Percentiles rank a stretch among this genome's conserved stretches.
These are phyloP conservation scores for Leptinotarsa texana DNA, from an alignment of 1,140 invertebrate genomes.

Conservation along the genomic window DNA sequence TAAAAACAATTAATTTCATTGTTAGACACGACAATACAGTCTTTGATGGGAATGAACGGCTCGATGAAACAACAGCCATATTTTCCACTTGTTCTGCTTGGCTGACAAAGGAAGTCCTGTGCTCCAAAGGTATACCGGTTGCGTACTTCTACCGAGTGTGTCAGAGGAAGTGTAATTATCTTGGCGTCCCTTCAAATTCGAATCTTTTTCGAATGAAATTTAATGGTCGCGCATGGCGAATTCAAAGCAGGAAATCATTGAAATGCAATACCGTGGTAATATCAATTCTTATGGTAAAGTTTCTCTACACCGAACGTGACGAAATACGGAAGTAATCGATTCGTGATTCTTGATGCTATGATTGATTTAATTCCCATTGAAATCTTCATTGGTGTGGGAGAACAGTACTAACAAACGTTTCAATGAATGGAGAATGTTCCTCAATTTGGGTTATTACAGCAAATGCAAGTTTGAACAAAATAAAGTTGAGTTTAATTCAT, in stretches of 20 bases:
- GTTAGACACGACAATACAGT: constrained; percentile 9
- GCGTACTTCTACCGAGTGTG: background rate
- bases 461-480: no score
- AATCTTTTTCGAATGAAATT: background rate
- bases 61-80: constrained; percentile 6
- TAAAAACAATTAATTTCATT: constrained; percentile 9
- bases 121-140: constrained; percentile 5
- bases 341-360: no score
- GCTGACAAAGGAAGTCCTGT: constrained; percentile 10
- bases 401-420: no score
- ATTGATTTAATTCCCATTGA: no score
- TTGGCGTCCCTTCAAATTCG: constrained; percentile 10
- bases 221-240: background rate
- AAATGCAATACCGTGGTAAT: background rate
- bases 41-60: constrained; percentile 11
- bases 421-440: no score
- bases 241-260: background rate
- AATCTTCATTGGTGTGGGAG: no score
- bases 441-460: no score
- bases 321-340: background rate
- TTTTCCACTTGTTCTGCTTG: constrained; percentile 10
- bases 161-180: constrained; percentile 6
- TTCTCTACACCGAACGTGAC: background rate
- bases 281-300: background rate
- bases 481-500: no score